Conservation (phyloP, 2,113 vertebrate genomes). For the Acrocephalus kingi region DNA sequence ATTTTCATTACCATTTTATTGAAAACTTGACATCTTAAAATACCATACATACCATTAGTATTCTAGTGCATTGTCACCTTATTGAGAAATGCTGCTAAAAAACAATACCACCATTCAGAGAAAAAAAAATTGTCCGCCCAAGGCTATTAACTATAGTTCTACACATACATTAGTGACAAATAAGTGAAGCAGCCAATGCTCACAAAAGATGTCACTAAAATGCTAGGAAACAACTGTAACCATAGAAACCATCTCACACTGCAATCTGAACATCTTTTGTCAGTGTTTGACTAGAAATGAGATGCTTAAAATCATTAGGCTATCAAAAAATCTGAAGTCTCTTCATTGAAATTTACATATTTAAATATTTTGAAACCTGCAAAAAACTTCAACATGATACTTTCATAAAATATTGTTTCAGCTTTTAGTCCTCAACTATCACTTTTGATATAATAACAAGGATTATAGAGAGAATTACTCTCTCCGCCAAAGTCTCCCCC, state of each 20-base stretch:
- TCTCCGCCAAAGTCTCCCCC: conserved; percentile 54
- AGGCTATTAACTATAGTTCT: conserved; percentile 86
- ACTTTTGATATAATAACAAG: conserved; percentile 79
- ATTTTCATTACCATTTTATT: conserved; percentile 86
- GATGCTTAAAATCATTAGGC: conserved; percentile 87
- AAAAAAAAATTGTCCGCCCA: conserved; percentile 82
- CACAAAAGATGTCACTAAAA: conserved; percentile 88
- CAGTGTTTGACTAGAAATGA: conserved; percentile 86
- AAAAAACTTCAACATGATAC: conserved; percentile 85
- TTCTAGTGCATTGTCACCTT: conserved; percentile 85
- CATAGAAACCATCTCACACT: conserved; percentile 87
- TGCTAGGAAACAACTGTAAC: conserved; percentile 88
- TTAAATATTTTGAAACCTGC: conserved; percentile 88
- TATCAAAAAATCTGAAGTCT: conserved; percentile 85
- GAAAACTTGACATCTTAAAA: conserved; percentile 87
- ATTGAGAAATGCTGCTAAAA: conserved; percentile 86
- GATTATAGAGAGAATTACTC: conserved; percentile 73
- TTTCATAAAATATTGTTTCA: conserved; percentile 86
- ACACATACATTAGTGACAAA: conserved; percentile 88
- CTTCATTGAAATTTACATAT: conserved; percentile 85
- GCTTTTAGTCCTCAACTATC: conserved; percentile 81
- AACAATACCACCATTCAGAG: conserved; percentile 83
- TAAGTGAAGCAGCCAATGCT: conserved; percentile 86
- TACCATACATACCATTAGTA: conserved; percentile 86
- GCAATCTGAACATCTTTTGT: conserved; percentile 88